Conservation (phyloP, 2,113 vertebrate species). For the Brachyhypopomus occidentalis region DNA sequence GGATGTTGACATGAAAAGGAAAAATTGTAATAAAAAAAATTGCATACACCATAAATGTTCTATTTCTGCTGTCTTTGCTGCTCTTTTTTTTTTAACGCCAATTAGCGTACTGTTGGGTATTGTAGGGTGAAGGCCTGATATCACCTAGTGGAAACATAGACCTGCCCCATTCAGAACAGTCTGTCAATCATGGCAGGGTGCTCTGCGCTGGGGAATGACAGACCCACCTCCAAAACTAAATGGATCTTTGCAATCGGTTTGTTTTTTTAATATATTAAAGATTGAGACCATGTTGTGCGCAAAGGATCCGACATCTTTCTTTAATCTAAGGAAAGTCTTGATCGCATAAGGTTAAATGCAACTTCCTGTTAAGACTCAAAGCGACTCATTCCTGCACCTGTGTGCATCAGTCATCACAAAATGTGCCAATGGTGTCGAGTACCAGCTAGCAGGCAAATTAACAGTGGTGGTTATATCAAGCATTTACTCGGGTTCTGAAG, state of each 20-base stretch:
- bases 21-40: background rate
- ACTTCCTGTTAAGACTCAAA: too few species aligned
- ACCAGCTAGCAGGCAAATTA: background rate
- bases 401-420: background rate
- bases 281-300: background rate
- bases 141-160: constrained; percentile 3
- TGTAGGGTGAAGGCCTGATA: constrained; percentile 19
- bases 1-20: background rate
- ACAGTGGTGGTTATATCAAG: background rate
- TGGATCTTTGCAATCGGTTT: constrained; percentile 11
- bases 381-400: background rate
- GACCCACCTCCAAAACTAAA: constrained; percentile 44
- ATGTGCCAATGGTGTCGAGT: background rate
- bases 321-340: too few species aligned
- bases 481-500: background rate
- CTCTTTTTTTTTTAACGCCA: background rate
- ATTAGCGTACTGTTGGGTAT: background rate
- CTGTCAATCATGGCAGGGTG: background rate
- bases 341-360: too few species aligned
- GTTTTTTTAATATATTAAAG: background rate
- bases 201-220: background rate
- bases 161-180: background rate
- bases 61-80: background rate
- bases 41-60: background rate
- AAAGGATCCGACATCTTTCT: too few species aligned